Evolutionary conservation across 2,113 vertebrate species (phyloP).

Genomic region (Synchiropus splendidus): DNA sequence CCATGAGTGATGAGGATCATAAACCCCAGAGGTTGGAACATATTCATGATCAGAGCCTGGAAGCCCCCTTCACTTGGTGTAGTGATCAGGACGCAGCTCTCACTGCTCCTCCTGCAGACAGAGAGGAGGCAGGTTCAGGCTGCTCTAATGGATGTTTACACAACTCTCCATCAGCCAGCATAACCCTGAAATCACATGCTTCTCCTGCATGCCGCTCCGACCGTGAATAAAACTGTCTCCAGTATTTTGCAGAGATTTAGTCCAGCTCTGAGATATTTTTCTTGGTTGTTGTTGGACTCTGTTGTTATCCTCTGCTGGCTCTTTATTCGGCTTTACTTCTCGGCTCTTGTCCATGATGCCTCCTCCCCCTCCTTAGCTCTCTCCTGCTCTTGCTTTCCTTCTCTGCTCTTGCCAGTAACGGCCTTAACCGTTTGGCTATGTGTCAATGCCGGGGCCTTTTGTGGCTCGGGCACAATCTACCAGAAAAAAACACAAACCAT

Average conservation of each 20-base stretch:
- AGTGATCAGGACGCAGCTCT: too few relatives aligned
- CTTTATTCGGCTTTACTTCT: slow-evolving; percentile 32
- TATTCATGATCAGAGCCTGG: slow-evolving; percentile 49
- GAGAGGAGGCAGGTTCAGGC: slow-evolving; percentile 41
- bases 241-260: slow-evolving; percentile 25
- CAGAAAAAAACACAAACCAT: slow-evolving; percentile 76
- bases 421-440: slow-evolving; percentile 67
- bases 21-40: slow-evolving; percentile 23
- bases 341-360: slow-evolving; percentile 21
- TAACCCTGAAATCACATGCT: slow-evolving; percentile 41
- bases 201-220: neutral
- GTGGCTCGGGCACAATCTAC: slow-evolving; percentile 74
- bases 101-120: slow-evolving; percentile 6
- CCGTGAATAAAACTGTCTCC: neutral
- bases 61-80: too few relatives aligned
- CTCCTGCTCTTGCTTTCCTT: slow-evolving; percentile 50
- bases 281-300: slow-evolving; percentile 22
- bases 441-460: slow-evolving; percentile 71
- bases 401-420: slow-evolving; percentile 63
- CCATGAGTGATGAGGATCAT: slow-evolving; percentile 24
- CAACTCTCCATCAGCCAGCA: slow-evolving; percentile 51
- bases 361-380: slow-evolving; percentile 30
- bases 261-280: slow-evolving; percentile 19
- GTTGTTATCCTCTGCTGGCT: slow-evolving; percentile 57
- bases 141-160: slow-evolving; percentile 66